Base-by-base conservation (phyloP, 2,888 invertebrate genomes). In the Apantesis nais region DNA sequence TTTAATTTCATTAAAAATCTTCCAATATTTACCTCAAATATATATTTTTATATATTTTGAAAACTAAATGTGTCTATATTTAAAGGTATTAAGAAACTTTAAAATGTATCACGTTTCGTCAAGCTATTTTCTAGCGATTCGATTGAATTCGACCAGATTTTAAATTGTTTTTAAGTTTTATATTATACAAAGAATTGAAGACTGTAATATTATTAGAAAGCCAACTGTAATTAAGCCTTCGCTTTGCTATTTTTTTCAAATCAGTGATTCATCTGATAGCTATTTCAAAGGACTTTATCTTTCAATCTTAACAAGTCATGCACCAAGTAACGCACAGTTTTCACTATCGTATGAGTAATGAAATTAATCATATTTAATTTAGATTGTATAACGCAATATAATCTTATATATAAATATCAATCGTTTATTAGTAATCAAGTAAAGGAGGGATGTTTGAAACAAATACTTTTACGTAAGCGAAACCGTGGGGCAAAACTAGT, bases 281-380 rank as follows among this genome's bases (percentile, higher is more conserved):
- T 25, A 63, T 29, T 9, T 41, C 63, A 29, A n/a, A 25, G 37
- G 34, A 22, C 37, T 44, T 70, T 69, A 79, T 79, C 71, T 71
- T 44, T 61, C 19, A 34, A 74, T 79, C 74, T 79, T 41, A 22
- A 71, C 48, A 72, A 39, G 71, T 79, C 68, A 77, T 71, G 83
- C 81, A 71, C 62, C 48, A 58, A 31, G n/a, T 71, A 34, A 29
- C 65, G 67, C n/a, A 22, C 64, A 62, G 48, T 64, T 80, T 80
- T 82, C 83, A 75, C 83, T 82, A 62, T 62, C 66, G 55, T 70
- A 67, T 71, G 70, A 72, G 69, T 73, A 68, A 66, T n/a, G 65
- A 70, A 66, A 70, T n/a, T 62, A 19, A 19, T 52, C 22, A 37
- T 2, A 29, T 16, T 37, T n/a, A 34, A 29, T 62, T 58, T 31